phyloP scores from a whole-genome alignment of 2,888 invertebrate genomes.

The Dermolepida albohirtum region DNA sequence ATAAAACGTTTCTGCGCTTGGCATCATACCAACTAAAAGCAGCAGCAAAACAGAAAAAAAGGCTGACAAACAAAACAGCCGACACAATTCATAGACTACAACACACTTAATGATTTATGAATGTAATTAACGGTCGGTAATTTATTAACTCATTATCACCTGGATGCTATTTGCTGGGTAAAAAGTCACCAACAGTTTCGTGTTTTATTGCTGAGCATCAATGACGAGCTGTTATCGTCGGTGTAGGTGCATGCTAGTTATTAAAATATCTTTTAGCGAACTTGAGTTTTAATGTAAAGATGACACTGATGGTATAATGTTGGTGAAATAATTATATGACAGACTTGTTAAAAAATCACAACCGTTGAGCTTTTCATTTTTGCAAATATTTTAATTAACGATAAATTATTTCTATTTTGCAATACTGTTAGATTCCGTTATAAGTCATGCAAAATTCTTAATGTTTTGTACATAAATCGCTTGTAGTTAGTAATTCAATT shows the following conservation, averaged over 20 bases:
- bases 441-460: too few relatives aligned
- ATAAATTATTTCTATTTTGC: too few relatives aligned
- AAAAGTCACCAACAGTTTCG: constrained; percentile 12
- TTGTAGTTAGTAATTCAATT: too few relatives aligned
- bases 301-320: too few relatives aligned
- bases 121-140: constrained; percentile 35
- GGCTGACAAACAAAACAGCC: neutral
- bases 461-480: too few relatives aligned
- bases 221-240: neutral
- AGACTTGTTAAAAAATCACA: too few relatives aligned
- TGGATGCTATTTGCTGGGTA: constrained; percentile 19
- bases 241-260: neutral
- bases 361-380: too few relatives aligned
- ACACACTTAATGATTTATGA: constrained; percentile 31
- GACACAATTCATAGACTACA: constrained; percentile 11
- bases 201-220: constrained; percentile 5
- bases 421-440: too few relatives aligned
- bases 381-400: too few relatives aligned
- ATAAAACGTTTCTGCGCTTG: constrained; percentile 9
- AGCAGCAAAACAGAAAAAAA: neutral
- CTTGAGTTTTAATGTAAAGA: too few relatives aligned
- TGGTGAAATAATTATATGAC: too few relatives aligned
- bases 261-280: too few relatives aligned
- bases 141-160: constrained; percentile 40
- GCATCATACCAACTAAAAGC: constrained; percentile 6